phyloP scores from a whole-genome alignment of 1,140 invertebrate species.

The Pseudomyrmex cubaensis region DNA sequence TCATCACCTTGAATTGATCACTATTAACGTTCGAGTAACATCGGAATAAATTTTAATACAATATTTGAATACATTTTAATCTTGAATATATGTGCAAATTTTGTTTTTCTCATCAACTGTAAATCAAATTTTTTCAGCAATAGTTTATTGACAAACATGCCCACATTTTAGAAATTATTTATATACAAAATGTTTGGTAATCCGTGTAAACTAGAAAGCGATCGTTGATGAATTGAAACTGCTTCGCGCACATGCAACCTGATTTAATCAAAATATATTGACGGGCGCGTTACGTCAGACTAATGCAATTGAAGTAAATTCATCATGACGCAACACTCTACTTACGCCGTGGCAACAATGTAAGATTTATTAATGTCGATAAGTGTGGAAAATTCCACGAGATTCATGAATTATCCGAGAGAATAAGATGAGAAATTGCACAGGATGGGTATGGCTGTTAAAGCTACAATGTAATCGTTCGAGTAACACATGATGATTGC shows the following conservation, averaged over 20 bases:
- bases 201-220: constrained; percentile 10
- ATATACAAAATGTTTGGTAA: neutral
- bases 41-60: neutral
- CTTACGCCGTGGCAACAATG: constrained; percentile 34
- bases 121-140: neutral
- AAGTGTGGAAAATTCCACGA: constrained; percentile 50
- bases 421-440: constrained; percentile 1
- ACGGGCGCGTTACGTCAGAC: constrained; percentile 27
- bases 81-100: constrained; percentile 10
- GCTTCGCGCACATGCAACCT: constrained; percentile 31
- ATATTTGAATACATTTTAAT: constrained; percentile 38
- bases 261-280: constrained; percentile 59
- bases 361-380: constrained; percentile 51
- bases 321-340: constrained; percentile 42
- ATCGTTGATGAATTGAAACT: constrained; percentile 19
- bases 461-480: neutral
- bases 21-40: constrained; percentile 8
- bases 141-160: neutral
- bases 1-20: constrained; percentile 1
- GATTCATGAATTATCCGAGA: constrained; percentile 14
- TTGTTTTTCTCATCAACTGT: constrained; percentile 2
- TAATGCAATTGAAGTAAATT: constrained; percentile 58
- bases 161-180: too few relatives aligned
- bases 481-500: constrained; percentile 4
- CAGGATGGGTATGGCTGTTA: constrained; percentile 1